These are phyloP conservation scores for Pissodes strobi DNA, from an alignment of 1,140 invertebrate species.

Conservation along the genomic window DNA sequence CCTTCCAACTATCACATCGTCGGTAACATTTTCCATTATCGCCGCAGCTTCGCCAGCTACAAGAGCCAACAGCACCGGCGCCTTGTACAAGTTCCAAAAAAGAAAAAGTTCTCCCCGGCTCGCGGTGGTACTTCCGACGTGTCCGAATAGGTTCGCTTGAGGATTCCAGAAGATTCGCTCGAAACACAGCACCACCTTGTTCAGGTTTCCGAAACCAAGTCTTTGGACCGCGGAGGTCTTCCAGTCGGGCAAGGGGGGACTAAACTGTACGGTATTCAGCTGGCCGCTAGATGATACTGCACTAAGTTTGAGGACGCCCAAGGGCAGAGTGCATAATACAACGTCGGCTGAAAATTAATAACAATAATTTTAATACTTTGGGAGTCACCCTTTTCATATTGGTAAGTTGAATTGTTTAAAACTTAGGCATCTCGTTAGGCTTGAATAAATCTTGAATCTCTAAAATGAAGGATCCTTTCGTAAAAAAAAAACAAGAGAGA, in stretches of 20 bases:
- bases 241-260: conserved; percentile 94
- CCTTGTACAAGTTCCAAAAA: conserved; percentile 97
- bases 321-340: conserved; percentile 92
- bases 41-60: conserved; percentile 96
- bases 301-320: conserved; percentile 93
- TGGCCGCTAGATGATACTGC: conserved; percentile 67
- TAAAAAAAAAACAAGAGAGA: too few relatives aligned
- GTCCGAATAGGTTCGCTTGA: conserved; percentile 90
- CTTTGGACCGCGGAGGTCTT: conserved; percentile 91
- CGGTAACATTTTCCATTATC: conserved; percentile 96
- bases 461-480: too few relatives aligned
- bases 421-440: too few relatives aligned
- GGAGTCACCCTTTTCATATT: too few relatives aligned
- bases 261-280: conserved; percentile 85
- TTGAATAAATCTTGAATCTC: too few relatives aligned
- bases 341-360: conserved; percentile 73
- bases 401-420: too few relatives aligned
- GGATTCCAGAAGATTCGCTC: conserved; percentile 98
- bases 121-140: conserved; percentile 94
- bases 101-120: conserved; percentile 95
- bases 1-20: conserved; percentile 96
- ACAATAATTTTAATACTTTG: too few relatives aligned
- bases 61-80: conserved; percentile 90
- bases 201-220: conserved; percentile 96
- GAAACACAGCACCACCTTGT: conserved; percentile 97